Percentiles rank a stretch among this genome's conserved stretches.
Conservation (phyloP, 1,140 invertebrate genomes). For the Drosophila ercepeae region DNA sequence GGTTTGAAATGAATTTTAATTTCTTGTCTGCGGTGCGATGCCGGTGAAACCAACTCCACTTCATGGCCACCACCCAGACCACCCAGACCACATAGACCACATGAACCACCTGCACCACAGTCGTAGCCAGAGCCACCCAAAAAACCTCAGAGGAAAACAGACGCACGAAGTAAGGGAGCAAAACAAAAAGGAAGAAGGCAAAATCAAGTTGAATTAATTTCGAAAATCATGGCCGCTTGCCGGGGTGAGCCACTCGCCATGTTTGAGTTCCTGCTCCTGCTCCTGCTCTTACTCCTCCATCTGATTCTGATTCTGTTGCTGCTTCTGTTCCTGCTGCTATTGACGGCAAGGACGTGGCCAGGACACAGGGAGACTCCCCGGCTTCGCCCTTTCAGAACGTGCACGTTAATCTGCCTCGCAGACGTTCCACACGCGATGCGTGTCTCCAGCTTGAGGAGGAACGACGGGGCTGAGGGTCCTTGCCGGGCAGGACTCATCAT, state of each 20-base stretch:
- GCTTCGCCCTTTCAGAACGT: constrained; percentile 18
- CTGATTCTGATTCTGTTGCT: constrained; percentile 25
- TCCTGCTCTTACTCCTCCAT: constrained; percentile 22
- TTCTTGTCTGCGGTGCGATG: constrained; percentile 70
- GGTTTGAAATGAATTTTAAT: constrained; percentile 82
- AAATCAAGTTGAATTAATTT: constrained; percentile 83
- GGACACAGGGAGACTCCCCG: constrained; percentile 8
- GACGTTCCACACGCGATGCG: constrained; percentile 74
- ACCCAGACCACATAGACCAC: background rate
- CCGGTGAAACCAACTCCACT: constrained; percentile 12
- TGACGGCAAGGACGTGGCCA: constrained; percentile 65
- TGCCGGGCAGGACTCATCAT: constrained; percentile 46
- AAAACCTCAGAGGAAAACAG: constrained; percentile 19
- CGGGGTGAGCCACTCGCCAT: constrained; percentile 48
- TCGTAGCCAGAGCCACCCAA: background rate
- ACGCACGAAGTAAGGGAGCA: constrained; percentile 40
- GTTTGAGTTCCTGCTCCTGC: constrained; percentile 26
- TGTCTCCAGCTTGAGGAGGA: constrained; percentile 58
- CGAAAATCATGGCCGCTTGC: constrained; percentile 78
- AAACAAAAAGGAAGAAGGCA: constrained; percentile 80
- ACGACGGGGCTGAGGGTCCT: constrained; percentile 13
- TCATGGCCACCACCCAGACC: background rate
- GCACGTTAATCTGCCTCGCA: constrained; percentile 74
- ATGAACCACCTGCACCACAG: constrained; percentile 2
- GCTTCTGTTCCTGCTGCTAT: constrained; percentile 38